These are phyloP conservation scores for Thymelicus acteon DNA, from an alignment of 2,888 invertebrate genomes.

Conservation along the genomic window DNA sequence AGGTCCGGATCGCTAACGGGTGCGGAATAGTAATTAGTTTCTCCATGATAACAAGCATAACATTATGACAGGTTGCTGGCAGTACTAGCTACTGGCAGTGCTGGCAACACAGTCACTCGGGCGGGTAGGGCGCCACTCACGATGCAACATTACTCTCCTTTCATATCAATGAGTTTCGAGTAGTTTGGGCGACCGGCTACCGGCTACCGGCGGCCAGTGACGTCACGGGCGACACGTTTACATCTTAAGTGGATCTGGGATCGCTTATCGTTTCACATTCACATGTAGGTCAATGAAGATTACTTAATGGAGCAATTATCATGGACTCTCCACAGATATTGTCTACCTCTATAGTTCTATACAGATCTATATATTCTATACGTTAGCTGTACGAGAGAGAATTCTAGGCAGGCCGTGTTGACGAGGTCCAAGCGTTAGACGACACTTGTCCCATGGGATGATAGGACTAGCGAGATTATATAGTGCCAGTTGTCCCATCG, in stretches of 20 bases:
- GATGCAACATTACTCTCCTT: not conserved
- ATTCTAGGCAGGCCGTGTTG: too few relatives aligned
- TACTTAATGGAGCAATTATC: slow-evolving; percentile 6
- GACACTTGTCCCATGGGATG: too few relatives aligned
- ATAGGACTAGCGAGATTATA: too few relatives aligned
- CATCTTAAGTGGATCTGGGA: slow-evolving; percentile 1
- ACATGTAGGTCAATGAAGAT: not conserved
- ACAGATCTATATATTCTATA: too few relatives aligned
- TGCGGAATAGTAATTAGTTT: too few relatives aligned
- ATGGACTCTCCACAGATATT: not conserved
- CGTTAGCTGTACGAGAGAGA: too few relatives aligned
- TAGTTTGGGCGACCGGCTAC: not conserved
- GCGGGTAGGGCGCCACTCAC: not conserved
- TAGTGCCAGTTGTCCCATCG: too few relatives aligned
- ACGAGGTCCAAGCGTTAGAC: too few relatives aligned
- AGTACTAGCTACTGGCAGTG: not conserved
- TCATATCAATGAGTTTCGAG: not conserved
- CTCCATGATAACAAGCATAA: too few relatives aligned
- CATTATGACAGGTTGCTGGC: not conserved
- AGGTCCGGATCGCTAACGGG: too few relatives aligned
- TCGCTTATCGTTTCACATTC: slow-evolving; percentile 7
- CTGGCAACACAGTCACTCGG: too few relatives aligned
- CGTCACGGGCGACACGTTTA: slow-evolving; percentile 10
- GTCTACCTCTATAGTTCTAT: too few relatives aligned
- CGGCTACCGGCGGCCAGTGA: not conserved